Evolutionary conservation across 2,888 invertebrate genomes (phyloP), one percentile per base, ranked within the genome.

Genomic region (Teinopalpus imperialis): DNA sequence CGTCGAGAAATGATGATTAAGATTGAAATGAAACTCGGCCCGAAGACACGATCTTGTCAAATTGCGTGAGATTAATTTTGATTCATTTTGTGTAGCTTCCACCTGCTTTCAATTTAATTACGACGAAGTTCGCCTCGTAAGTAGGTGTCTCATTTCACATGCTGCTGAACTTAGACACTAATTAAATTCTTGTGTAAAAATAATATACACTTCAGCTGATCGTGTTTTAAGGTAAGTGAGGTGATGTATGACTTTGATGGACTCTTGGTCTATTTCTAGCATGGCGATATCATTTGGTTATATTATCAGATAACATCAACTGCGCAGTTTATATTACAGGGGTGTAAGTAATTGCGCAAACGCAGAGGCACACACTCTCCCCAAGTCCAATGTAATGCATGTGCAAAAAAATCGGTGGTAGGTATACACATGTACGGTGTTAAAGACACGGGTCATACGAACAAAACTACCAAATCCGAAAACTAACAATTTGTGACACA

Each of bases 51-150:
- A 61, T 59, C 59, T 67, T 67, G 72, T 79, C 80, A 81, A 81
- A 80, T 77, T 74, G 75, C 72, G 57, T 61, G 58, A 72, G 76
- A 82, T 85, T 85, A 82, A 86, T 82, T 86, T 83, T 78, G 80
- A 82, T 81, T 82, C 74, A 81, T 79, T 80, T 73, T 69, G 74
- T 71, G 71, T 71, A 65, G 67, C 74, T 70, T 63, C 79, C 77
- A 82, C 82, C 82, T 85, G 81, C 75, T 82, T 71, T 64, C 71
- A 78, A 85, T 82, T 82, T 85, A 83, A 86, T 87, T 82, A 82
- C 70, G 65, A 60, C 55, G 56, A 62, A 69, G 70, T 76, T 74
- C 62, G 62, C 61, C 67, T 70, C 69, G 74, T 82, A 81, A 85
- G 79, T 76, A 80, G 70, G 68, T 75, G 74, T 80, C 81, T 75